Evolutionary conservation across 2,888 invertebrate genomes (phyloP).

Genomic region (Sceliomorpha sp.): DNA sequence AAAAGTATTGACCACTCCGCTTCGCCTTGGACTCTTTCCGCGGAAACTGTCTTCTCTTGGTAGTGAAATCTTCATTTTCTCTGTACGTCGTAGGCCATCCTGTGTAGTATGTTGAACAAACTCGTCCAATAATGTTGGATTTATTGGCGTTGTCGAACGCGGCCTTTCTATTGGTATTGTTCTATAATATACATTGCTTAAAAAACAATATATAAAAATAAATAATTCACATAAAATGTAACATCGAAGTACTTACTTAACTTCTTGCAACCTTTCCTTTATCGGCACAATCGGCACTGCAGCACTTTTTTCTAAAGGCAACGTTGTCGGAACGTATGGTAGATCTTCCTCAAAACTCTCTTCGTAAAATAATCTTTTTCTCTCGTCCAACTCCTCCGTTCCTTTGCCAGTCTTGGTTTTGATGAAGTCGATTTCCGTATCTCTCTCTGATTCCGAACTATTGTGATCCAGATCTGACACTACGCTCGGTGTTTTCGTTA

Average conservation of each 20-base stretch:
- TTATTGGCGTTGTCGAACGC: conserved; percentile 87
- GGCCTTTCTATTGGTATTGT: conserved; percentile 89
- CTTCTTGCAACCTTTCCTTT: conserved; percentile 83
- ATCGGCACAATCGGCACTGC: conserved; percentile 91
- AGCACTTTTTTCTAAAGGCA: conserved; percentile 91
- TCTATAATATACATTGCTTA: too few species aligned
- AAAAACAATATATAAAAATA: too few species aligned
- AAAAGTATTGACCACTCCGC: conserved; percentile 81
- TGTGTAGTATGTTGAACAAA: conserved; percentile 82
- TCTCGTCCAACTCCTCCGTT: conserved; percentile 85
- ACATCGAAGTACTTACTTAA: conserved; percentile 63
- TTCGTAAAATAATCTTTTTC: conserved; percentile 88
- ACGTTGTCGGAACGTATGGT: conserved; percentile 94
- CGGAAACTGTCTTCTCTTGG: conserved; percentile 83
- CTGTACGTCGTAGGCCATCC: conserved; percentile 80
- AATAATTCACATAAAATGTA: background rate
- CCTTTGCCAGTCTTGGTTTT: conserved; percentile 82
- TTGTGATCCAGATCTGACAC: conserved; percentile 75
- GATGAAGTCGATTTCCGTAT: conserved; percentile 83
- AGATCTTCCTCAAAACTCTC: conserved; percentile 92
- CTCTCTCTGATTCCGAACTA: conserved; percentile 87
- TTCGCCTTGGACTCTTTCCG: conserved; percentile 80
- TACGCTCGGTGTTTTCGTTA: conserved; percentile 69
- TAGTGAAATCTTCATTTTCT: conserved; percentile 86
- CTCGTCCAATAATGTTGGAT: conserved; percentile 87